Conservation (phyloP, 1,140 invertebrate genomes). For the Bradynema listronoti region DNA sequence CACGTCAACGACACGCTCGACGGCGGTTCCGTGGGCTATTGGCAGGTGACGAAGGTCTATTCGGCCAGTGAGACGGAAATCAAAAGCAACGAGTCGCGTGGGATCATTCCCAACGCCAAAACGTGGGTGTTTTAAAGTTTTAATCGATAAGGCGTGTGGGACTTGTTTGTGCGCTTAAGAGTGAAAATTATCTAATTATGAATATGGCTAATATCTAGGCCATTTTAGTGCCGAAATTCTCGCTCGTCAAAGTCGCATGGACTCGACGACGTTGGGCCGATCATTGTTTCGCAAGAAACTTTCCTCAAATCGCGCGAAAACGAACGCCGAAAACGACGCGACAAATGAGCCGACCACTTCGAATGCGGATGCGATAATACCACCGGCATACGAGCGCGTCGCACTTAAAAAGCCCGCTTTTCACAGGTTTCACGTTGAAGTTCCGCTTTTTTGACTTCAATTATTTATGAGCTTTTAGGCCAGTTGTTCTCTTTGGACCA, state of each 20-base stretch:
- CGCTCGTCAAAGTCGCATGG: constrained; percentile 20
- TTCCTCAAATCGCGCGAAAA: constrained; percentile 68
- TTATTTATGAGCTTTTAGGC: constrained; percentile 62
- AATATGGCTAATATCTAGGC: constrained; percentile 5
- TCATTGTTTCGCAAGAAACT: constrained; percentile 60
- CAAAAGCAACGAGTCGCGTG: constrained; percentile 84
- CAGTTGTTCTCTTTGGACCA: constrained; percentile 88
- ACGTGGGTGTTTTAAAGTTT: constrained; percentile 59
- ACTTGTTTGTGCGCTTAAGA: too few species aligned
- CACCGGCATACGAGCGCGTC: constrained; percentile 92
- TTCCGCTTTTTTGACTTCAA: neutral
- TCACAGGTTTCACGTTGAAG: constrained; percentile 20
- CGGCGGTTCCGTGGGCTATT: constrained; percentile 89
- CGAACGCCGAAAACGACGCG: constrained; percentile 87
- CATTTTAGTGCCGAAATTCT: constrained; percentile 26
- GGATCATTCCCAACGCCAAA: constrained; percentile 87
- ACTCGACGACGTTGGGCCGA: constrained; percentile 37
- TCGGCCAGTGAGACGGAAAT: constrained; percentile 76
- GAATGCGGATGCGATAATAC: too few species aligned
- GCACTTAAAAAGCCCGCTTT: constrained; percentile 69
- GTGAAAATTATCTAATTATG: too few species aligned
- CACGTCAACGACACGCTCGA: constrained; percentile 91
- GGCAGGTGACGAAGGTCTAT: constrained; percentile 71
- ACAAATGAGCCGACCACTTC: constrained; percentile 72
- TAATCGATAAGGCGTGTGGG: too few species aligned